These are phyloP conservation scores for Prorops nasuta DNA, from an alignment of 1,140 invertebrate species.

Conservation along the genomic window DNA sequence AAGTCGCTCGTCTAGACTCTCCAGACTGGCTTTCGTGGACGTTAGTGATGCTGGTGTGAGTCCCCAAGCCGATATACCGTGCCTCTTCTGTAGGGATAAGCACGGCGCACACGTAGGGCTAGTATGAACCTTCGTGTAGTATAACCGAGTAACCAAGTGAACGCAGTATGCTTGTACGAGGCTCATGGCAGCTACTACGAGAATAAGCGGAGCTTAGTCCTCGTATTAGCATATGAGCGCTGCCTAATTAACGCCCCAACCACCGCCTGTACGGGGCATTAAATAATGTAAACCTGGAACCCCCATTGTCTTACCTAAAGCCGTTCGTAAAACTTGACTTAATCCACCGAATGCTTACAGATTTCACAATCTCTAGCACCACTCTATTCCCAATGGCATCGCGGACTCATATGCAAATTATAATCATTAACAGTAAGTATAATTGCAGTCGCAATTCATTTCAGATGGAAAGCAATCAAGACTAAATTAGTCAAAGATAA, in stretches of 20 bases:
- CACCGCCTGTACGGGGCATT: constrained; percentile 25
- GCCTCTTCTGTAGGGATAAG: too few species aligned
- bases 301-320: constrained; percentile 47
- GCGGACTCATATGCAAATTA: too few species aligned
- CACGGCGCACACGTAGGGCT: constrained; percentile 15
- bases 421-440: too few species aligned
- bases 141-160: constrained; percentile 30
- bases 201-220: constrained; percentile 50
- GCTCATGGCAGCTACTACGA: constrained; percentile 38
- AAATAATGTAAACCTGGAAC: constrained; percentile 42
- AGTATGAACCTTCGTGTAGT: constrained; percentile 18
- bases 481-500: too few species aligned
- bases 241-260: constrained; percentile 48
- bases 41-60: too few species aligned
- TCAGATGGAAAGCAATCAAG: too few species aligned
- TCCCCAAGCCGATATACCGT: too few species aligned
- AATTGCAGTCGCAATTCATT: too few species aligned
- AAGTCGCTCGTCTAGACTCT: too few species aligned
- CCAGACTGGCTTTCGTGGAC: too few species aligned
- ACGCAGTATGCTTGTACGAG: constrained; percentile 40
- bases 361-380: constrained; percentile 20
- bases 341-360: constrained; percentile 39
- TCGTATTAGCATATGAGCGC: constrained; percentile 50
- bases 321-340: constrained; percentile 45
- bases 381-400: background rate